Evolutionary conservation across 2,113 vertebrate genomes (phyloP), one percentile per base, ranked within the genome.

Genomic region (Prinia subflava): DNA sequence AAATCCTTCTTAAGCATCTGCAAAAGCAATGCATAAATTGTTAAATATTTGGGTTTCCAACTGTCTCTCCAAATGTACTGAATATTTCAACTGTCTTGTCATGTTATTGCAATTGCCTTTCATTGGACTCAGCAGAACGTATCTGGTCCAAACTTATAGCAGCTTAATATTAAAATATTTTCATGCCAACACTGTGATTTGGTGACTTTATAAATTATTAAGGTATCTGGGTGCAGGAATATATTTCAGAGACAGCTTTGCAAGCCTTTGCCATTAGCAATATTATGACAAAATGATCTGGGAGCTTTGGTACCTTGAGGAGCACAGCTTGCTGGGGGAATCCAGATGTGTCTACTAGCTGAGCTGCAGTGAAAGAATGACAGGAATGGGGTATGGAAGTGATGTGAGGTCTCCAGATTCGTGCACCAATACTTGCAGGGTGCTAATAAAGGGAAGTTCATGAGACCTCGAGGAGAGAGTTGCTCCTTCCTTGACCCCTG

Each of bases 191-290:
- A n/a, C 50, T 22, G 12, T 84, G 63, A 85, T 92, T 91, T 92
- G 59, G 70, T 92, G 79, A 39, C 68, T 85, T 73, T 37, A 92
- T 97, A 69, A 95, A 96, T 95, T 95, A 95, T 95, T 97, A 73
- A 94, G 67, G 53, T 46, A n/a, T 57, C 70, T 85, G 62, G 49
- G 87, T 78, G 31, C n/a, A 86, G 65, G 22, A 79, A 84, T 87
- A 28, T 64, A 84, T 57, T 82, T 91, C 49, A 87, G 73, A 84
- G 80, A 87, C 62, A 79, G 30, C 37, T 82, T 91, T 87, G 53
- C 50, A 64, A 53, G 52, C 37, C 56, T 92, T 82, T 84, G 37
- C 41, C 37, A 65, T 80, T 76, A 95, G 28, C 74, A 83, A 25
- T 64, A 52, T 31, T 46, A 22, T 82, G 60, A 94, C 64, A 93